Conservation (phyloP, 1,140 invertebrate genomes). For the Neodiprion lecontei region DNA sequence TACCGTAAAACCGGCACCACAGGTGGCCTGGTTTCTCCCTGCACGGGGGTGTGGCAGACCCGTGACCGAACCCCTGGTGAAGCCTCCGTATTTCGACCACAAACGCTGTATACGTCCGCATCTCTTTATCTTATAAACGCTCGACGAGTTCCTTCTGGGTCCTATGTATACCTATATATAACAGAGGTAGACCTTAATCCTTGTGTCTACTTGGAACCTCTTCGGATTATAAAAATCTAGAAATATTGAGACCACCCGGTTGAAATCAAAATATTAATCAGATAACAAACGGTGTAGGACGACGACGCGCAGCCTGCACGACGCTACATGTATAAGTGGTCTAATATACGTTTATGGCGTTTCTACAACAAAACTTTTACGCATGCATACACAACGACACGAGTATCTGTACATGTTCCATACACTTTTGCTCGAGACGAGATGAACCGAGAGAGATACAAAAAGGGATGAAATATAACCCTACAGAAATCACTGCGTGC, state of each 20-base stretch:
- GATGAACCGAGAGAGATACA: no score
- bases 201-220: not conserved
- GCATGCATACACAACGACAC: no score
- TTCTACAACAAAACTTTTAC: no score
- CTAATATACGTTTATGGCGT: no score
- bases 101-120: no score
- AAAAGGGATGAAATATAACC: no score
- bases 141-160: not conserved
- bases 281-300: not conserved
- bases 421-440: no score
- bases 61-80: no score
- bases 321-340: no score
- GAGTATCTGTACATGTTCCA: no score
- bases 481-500: no score
- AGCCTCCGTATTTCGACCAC: not conserved
- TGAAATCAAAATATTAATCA: conserved; percentile 6
- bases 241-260: not conserved
- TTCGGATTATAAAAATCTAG: conserved; percentile 5
- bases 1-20: not conserved
- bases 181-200: not conserved
- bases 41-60: not conserved
- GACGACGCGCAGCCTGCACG: no score
- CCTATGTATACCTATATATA: not conserved
- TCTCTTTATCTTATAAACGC: not conserved
- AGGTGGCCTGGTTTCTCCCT: not conserved